Base-by-base conservation (phyloP, 1,140 invertebrate genomes). In the Triops cancriformis region DNA sequence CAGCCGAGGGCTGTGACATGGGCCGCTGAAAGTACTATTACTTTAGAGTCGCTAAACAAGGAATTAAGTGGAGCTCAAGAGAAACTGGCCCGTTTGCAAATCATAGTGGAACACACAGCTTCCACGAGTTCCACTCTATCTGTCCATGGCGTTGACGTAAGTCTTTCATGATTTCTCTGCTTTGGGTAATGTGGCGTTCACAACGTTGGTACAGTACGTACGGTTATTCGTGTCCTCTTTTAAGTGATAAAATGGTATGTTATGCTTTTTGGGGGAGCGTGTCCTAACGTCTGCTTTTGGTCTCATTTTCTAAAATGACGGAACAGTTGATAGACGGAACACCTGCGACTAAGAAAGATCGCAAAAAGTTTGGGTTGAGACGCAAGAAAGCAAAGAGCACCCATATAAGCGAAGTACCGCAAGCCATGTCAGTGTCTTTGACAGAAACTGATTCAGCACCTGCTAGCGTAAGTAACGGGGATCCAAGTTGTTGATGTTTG, bases 301-400 rank as follows among this genome's bases (percentile, higher is more conserved):
- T 45, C 43, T 76, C 43, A n/a, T 45, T 31, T 76, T 37, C 31
- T 26, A 14, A 23, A 75, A 18, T 64, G 14, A n/a, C 23, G 23
- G 23, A 64, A 23, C 51, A 64, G 51, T 64, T 64, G 14, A 64
- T 64, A 64, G 51, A 64, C 23, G 51, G 51, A 64, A 89, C 89
- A 0, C 89, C 88, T 1, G 89, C 88, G 81, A 87, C 90, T 1
- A 91, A 91, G 82, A 91, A 91, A 82, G 89, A 90, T 80, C 85
- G 89, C 1, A 89, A 88, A 80, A 89, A 90, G 80, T 91, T 91
- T 83, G 89, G 89, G n/a, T 83, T 91, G 6, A 85, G 89, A 42
- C 90, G 90, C 81, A 90, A 90, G 83, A 91, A 91, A 81, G 74
- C 31, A 6, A 78, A 80, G 31, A 78, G 77, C 73, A 74, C 41